A percentile compares a stretch with the other conserved stretches of the same genome.
phyloP scores from a whole-genome alignment of 1,140 invertebrate genomes.

The Neelides sp. region DNA sequence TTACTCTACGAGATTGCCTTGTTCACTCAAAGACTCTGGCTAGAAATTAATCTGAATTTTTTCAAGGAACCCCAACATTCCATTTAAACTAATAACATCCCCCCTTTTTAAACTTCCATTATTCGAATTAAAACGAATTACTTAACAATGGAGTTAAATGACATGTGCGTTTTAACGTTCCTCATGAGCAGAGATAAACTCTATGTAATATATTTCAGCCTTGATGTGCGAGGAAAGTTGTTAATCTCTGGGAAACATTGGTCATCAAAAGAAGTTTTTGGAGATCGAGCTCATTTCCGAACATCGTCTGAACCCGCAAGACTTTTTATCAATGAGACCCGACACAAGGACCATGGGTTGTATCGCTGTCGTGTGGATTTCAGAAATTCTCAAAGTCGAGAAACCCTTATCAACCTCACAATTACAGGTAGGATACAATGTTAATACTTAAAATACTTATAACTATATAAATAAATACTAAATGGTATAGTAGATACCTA shows the following conservation, averaged over 20 bases:
- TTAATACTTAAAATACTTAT: too few species aligned
- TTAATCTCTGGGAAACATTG: constrained; percentile 58
- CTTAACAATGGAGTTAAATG: too few species aligned
- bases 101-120: too few species aligned
- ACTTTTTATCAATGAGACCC: constrained; percentile 40
- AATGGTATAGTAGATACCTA: too few species aligned
- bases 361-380: constrained; percentile 49
- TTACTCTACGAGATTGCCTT: neutral
- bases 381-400: constrained; percentile 43
- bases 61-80: too few species aligned
- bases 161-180: too few species aligned
- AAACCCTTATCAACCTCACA: constrained; percentile 43
- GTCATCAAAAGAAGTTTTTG: constrained; percentile 53
- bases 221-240: constrained; percentile 61
- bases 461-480: too few species aligned
- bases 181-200: neutral
- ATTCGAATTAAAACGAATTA: too few species aligned
- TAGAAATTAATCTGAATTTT: constrained; percentile 8
- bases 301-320: constrained; percentile 41
- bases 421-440: constrained; percentile 43
- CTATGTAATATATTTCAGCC: constrained; percentile 44
- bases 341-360: constrained; percentile 41
- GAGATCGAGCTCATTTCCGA: constrained; percentile 59
- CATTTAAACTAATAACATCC: too few species aligned
- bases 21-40: neutral